phyloP scores from a whole-genome alignment of 2,797 vertebrate genomes.

The Hirundo rustica region DNA sequence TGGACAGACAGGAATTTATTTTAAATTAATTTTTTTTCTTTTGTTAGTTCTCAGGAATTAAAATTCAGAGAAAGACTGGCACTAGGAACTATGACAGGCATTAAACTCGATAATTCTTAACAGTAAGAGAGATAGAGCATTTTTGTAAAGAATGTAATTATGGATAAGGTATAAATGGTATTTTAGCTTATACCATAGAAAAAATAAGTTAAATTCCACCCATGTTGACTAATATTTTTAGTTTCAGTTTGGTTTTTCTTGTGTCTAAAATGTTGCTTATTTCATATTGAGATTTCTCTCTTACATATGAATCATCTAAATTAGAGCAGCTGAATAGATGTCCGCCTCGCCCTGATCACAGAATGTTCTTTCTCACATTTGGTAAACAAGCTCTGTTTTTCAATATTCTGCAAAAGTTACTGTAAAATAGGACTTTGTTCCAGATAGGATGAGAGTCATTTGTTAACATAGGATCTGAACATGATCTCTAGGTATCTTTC shows the following conservation, averaged over 20 bases:
- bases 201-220: not conserved
- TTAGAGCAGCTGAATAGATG: not conserved
- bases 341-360: not conserved
- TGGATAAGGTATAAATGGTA: not conserved
- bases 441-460: not conserved
- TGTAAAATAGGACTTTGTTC: not conserved
- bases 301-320: not conserved
- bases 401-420: not conserved
- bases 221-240: not conserved
- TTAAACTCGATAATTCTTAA: not conserved
- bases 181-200: not conserved
- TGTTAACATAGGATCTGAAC: not conserved
- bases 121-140: not conserved
- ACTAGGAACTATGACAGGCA: not conserved
- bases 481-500: not conserved
- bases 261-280: not conserved
- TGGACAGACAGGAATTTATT: not conserved
- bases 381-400: slow-evolving; percentile 4
- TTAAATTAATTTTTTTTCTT: not conserved
- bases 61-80: not conserved
- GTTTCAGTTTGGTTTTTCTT: not conserved
- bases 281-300: not conserved
- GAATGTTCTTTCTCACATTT: not conserved
- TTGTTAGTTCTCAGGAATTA: not conserved
- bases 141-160: not conserved